Evolutionary conservation across 2,888 invertebrate genomes (phyloP), one percentile per base, ranked within the genome.

Genomic region (Aphodius sticticus): DNA sequence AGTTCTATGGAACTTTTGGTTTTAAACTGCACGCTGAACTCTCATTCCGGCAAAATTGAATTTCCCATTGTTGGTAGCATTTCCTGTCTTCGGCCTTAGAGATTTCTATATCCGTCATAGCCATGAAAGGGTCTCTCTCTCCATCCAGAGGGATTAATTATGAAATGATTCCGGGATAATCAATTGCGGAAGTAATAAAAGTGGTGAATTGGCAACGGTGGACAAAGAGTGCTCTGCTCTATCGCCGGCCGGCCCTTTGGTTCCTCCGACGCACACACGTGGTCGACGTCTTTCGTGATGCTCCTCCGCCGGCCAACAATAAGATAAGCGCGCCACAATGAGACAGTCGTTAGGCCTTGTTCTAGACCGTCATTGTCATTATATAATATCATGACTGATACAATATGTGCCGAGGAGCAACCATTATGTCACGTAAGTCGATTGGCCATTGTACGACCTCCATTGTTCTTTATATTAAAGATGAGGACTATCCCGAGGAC

Each of bases 361-460:
- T 88, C 87, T 87, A 86, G 86, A 82, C 84, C 85, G 86, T 87
- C 87, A 88, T 88, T 89, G 88, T 88, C 87, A 87, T 88, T 88
- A 88, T 88, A 88, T 88, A 88, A 88, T 89, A 89, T 89, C 88
- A 86, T 87, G 87, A 87, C 87, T 88, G 88, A 88, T 88, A 88
- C 88, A 88, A 88, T 88, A 88, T 88, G 88, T 87, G 85, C 86
- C 85, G 86, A 82, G 85, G 85, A 86, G 86, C 85, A 83, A 85
- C 88, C 87, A 87, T 88, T 88, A 88, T 88, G 87, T 87, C 88
- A 87, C 88, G 87, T 86, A 88, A 88, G 88, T 88, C 88, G 88
- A 88, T 88, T 89, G 88, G 87, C 87, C 86, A 88, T 88, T 89
- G 88, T 88, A 85, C 86, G 82, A 77, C 82, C 81, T 83, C 84